Percentiles rank a stretch among this genome's conserved stretches.
These are phyloP conservation scores for Zonitis immaculata DNA, from an alignment of 2,888 invertebrate genomes.

Conservation along the genomic window DNA sequence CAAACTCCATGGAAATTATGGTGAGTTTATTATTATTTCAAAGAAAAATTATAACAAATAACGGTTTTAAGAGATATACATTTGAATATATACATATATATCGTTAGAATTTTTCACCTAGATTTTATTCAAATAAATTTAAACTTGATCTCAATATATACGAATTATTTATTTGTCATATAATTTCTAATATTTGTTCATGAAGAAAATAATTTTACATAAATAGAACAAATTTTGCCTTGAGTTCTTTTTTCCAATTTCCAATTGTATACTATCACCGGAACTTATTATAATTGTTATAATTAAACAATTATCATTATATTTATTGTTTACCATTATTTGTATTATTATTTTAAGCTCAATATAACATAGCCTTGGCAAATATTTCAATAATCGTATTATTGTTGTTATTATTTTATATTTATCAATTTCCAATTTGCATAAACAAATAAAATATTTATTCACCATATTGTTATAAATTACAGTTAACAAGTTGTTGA, in stretches of 20 bases:
- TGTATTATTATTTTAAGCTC: neutral
- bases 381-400: neutral
- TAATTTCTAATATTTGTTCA: no score
- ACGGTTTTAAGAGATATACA: neutral
- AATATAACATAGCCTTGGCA: neutral
- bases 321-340: neutral
- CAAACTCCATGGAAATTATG: no score
- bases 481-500: no score
- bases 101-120: neutral
- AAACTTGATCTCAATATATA: neutral
- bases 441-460: neutral
- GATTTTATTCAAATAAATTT: neutral
- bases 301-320: neutral
- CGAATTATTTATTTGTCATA: neutral
- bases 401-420: no score
- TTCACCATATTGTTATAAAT: neutral
- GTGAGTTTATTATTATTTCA: neutral
- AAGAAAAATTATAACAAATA: neutral
- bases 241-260: no score
- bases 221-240: neutral
- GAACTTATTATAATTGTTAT: no score
- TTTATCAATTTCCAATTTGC: no score
- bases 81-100: neutral
- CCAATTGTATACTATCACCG: no score
- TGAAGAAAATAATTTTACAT: neutral